Evolutionary conservation across 2,888 invertebrate genomes (phyloP).

Genomic region (Drosophila merina): DNA sequence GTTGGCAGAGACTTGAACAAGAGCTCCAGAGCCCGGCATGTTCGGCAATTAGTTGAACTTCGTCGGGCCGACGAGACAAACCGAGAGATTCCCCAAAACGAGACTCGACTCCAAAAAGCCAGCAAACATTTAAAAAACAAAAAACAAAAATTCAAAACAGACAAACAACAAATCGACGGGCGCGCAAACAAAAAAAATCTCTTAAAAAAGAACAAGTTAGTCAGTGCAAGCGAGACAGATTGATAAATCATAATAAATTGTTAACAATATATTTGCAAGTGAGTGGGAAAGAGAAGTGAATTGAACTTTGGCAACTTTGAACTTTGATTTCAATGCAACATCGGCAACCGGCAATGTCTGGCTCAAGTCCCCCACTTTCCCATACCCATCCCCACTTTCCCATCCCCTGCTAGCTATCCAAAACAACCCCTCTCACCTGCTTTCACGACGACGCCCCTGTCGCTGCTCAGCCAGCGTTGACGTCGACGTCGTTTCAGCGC

Average conservation of each 20-base stretch:
- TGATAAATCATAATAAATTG: conserved; percentile 34
- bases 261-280: conserved; percentile 35
- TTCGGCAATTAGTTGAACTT: conserved; percentile 78
- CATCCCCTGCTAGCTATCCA: conserved; percentile 5
- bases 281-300: conserved; percentile 37
- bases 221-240: conserved; percentile 19
- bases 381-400: background rate
- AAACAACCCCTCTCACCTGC: conserved; percentile 26
- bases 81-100: conserved; percentile 48
- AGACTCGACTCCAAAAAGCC: conserved; percentile 5
- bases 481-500: conserved; percentile 45
- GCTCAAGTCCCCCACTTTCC: conserved; percentile 15
- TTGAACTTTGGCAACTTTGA: conserved; percentile 62
- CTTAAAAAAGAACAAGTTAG: conserved; percentile 20
- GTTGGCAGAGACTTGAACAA: conserved; percentile 29
- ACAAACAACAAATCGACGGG: conserved; percentile 33
- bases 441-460: conserved; percentile 34
- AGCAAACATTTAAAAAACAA: conserved; percentile 24
- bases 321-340: conserved; percentile 53
- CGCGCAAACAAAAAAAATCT: conserved; percentile 38
- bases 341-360: conserved; percentile 56
- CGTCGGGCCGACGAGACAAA: conserved; percentile 74
- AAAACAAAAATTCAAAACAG: conserved; percentile 18
- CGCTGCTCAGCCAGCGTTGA: conserved; percentile 29
- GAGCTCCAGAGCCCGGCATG: conserved; percentile 57